Percentiles rank a stretch among this genome's conserved stretches.
phyloP scores from a whole-genome alignment of 2,888 invertebrate species.

The Volucella bombylans region DNA sequence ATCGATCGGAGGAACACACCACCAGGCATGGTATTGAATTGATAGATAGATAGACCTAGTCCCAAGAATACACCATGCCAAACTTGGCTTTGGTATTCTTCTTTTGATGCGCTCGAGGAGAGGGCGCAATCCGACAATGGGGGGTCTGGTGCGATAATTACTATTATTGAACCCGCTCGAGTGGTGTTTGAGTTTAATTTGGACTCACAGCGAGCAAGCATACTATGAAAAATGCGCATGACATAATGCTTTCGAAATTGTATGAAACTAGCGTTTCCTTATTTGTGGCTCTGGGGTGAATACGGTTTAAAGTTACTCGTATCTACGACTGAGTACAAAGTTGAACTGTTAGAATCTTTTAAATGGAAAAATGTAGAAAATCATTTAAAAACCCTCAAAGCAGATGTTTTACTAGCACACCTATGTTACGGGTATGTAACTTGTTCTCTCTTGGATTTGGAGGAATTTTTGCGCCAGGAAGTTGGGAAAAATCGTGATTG shows the following conservation, averaged over 20 bases:
- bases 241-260: constrained; percentile 60
- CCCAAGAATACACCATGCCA: constrained; percentile 26
- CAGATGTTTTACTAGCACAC: constrained; percentile 20
- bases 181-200: constrained; percentile 67
- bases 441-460: background rate
- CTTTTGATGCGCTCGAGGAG: background rate
- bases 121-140: constrained; percentile 8
- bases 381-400: constrained; percentile 9
- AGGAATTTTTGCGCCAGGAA: constrained; percentile 3
- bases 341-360: background rate
- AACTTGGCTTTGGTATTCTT: constrained; percentile 37
- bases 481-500: constrained; percentile 33
- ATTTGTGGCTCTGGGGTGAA: constrained; percentile 15
- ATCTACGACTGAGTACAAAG: background rate
- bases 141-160: constrained; percentile 41
- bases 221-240: constrained; percentile 39
- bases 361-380: background rate
- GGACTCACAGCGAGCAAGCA: constrained; percentile 24
- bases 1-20: no score
- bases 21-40: constrained; percentile 13
- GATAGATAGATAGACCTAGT: constrained; percentile 41
- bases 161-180: constrained; percentile 50
- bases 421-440: constrained; percentile 1
- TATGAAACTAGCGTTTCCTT: constrained; percentile 56
- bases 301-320: constrained; percentile 15